Base-by-base conservation (phyloP, 2,888 invertebrate species). In the Drosophila affinis region DNA sequence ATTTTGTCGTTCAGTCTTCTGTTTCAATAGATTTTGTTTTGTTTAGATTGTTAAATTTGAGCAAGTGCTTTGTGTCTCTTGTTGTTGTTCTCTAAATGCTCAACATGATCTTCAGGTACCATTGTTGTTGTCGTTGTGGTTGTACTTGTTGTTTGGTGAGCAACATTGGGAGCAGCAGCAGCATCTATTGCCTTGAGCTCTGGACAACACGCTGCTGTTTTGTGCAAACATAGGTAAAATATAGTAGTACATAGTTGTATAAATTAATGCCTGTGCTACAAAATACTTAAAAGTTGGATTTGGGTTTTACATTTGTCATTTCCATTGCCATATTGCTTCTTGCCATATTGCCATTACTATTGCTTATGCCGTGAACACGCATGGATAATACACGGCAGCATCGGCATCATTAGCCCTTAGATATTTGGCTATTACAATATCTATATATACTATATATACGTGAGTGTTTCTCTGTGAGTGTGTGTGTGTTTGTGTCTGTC, bases 101-200 rank as follows among this genome's bases (percentile, higher is more conserved):
- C 87, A 81, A 75, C 69, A 56, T 77, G 85, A 75, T 83, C 81
- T 87, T 83, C 83, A 83, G 83, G 83, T 83, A 83, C 83, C 87
- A 68, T 83, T 80, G 71, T 63, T 71, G 52, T 72, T 73, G 67
- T 73, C 63, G 69, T 69, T 70, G 61, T 48, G 67, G 72, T 71
- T 75, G 60, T 62, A 58, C 68, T 54, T 71, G 71, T 65, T 74
- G 57, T 61, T 58, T 58, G 70, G 45, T 17, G 57, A 53, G 54
- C 71, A 63, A 58, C 53, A 56, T 44, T 53, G 46, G 39, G 51
- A 29, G 62, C 57, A 61, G 34, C 55, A 57, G 63, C 52, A 48
- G 57, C 12, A 32, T 29, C 12, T 3, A 24, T 10, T n/a, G 49
- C 48, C 29, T 12, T 49, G 6, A 48, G 48, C 29, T 55, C 24